phyloP scores from a whole-genome alignment of 2,888 invertebrate species.

The Polia nebulosa region DNA sequence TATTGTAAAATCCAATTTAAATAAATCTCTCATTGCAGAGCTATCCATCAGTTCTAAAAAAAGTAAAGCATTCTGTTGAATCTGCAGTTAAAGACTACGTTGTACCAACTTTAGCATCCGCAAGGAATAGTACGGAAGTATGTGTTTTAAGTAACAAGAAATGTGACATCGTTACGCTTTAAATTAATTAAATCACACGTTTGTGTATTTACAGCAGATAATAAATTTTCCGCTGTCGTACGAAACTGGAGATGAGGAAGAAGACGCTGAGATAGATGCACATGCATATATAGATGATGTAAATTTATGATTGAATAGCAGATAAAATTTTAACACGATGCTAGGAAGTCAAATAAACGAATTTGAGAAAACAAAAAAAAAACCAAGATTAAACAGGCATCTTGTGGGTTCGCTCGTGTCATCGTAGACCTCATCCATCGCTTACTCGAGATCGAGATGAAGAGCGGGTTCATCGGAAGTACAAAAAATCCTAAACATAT shows the following conservation, averaged over 20 bases:
- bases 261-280: constrained; percentile 66
- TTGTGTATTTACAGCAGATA: constrained; percentile 15
- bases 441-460: background rate
- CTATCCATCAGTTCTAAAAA: constrained; percentile 85
- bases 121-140: constrained; percentile 76
- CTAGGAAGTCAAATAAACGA: background rate
- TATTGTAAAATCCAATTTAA: no score
- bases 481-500: background rate
- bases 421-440: background rate
- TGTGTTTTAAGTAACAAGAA: no score
- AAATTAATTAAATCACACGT: background rate
- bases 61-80: constrained; percentile 82
- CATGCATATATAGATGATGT: constrained; percentile 78
- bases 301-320: constrained; percentile 29
- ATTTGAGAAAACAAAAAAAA: background rate
- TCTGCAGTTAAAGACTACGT: constrained; percentile 86
- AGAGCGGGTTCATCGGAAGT: background rate
- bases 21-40: constrained; percentile 76
- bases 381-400: background rate
- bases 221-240: constrained; percentile 74
- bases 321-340: no score
- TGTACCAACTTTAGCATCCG: constrained; percentile 81
- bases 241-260: constrained; percentile 80
- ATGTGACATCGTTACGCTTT: no score
- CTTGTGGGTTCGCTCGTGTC: background rate